These are phyloP conservation scores for Acropora tenuis DNA, from an alignment of 64 coral and sea anemone species.

Conservation along the genomic window DNA sequence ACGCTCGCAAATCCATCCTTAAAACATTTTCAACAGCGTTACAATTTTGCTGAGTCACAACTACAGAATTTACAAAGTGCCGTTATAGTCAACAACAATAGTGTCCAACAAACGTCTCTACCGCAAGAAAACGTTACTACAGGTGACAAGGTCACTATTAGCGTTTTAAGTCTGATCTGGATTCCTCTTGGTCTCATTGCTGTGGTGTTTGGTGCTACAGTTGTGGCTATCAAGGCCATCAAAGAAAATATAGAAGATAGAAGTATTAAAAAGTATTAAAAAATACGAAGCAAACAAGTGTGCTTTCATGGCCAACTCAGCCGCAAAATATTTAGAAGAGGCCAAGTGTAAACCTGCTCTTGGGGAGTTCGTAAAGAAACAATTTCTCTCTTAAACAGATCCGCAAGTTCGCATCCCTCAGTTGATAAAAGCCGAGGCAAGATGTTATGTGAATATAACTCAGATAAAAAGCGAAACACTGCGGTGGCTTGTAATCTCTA, in stretches of 20 bases:
- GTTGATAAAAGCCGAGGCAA: neutral
- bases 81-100: neutral
- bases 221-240: conserved; percentile 7
- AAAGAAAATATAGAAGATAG: conserved; percentile 2
- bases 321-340: neutral
- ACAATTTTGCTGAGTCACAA: conserved; percentile 6
- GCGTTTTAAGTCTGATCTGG: no score
- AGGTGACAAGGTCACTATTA: no score
- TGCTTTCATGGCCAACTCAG: neutral
- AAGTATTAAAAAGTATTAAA: neutral
- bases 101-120: neutral
- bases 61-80: conserved; percentile 1
- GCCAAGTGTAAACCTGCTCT: neutral
- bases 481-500: no score
- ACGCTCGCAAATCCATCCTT: neutral
- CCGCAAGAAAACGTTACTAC: no score
- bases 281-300: neutral
- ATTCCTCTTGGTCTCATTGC: neutral
- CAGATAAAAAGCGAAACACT: neutral
- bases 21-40: conserved; percentile 4
- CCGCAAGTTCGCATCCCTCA: neutral
- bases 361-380: neutral
- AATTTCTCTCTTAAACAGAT: neutral
- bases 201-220: no score
- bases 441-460: neutral